These are phyloP conservation scores for Anaspis maculata DNA, from an alignment of 2,888 invertebrate species.

Conservation along the genomic window DNA sequence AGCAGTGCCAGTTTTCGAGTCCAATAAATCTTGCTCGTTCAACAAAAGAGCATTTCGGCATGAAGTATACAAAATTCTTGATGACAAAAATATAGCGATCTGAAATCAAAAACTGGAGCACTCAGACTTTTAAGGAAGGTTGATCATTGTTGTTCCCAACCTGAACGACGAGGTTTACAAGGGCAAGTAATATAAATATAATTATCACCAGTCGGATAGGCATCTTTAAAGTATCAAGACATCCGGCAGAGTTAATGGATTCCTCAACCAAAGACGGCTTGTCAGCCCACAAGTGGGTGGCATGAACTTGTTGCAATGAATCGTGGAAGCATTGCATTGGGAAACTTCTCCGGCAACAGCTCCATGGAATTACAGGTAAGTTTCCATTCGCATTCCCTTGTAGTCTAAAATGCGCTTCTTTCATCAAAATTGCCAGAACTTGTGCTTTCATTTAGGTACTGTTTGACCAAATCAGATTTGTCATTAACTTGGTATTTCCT, in stretches of 20 bases:
- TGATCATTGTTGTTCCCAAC: too few species aligned
- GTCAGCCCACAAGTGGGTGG: constrained; percentile 34
- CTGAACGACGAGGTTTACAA: constrained; percentile 24
- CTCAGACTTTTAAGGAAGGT: constrained; percentile 22
- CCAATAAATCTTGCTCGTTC: too few species aligned
- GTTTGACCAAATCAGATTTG: constrained; percentile 26
- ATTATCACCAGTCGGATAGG: constrained; percentile 31
- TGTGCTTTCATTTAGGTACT: constrained; percentile 23
- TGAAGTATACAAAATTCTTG: constrained; percentile 48
- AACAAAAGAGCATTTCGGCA: constrained; percentile 46
- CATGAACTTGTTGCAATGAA: constrained; percentile 46
- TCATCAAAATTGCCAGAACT: constrained; percentile 12
- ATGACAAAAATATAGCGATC: constrained; percentile 45
- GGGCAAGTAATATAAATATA: constrained; percentile 22
- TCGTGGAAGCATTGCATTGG: constrained; percentile 55
- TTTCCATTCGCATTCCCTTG: too few species aligned
- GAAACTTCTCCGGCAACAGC: constrained; percentile 51
- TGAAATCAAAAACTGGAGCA: constrained; percentile 18
- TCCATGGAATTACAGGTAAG: constrained; percentile 49
- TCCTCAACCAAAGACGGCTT: constrained; percentile 31
- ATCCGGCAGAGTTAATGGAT: constrained; percentile 38
- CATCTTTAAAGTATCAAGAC: constrained; percentile 31
- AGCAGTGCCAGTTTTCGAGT: constrained; percentile 43
- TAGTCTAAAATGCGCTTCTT: too few species aligned
- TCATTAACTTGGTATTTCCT: constrained; percentile 42